Evolutionary conservation across 1,140 invertebrate genomes (phyloP).

Genomic region (Conus ventricosus): DNA sequence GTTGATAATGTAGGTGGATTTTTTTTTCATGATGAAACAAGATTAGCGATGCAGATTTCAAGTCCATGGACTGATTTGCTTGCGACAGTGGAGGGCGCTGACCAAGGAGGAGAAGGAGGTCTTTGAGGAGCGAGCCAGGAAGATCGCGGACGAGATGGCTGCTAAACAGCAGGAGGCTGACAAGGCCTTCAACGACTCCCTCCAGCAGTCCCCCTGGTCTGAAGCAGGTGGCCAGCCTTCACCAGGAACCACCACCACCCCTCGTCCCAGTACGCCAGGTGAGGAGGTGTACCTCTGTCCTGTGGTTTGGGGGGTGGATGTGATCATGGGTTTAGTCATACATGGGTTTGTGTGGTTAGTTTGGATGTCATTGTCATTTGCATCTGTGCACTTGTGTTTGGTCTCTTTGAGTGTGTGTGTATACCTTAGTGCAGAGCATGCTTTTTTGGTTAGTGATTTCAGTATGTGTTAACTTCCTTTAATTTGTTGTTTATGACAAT

Average conservation of each 20-base stretch:
- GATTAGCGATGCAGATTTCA: too few relatives aligned
- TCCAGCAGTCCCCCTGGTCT: slow-evolving; percentile 63
- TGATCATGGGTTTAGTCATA: background rate
- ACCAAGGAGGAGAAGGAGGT: slow-evolving; percentile 89
- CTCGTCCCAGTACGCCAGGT: slow-evolving; percentile 30
- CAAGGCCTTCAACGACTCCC: slow-evolving; percentile 65
- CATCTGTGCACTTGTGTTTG: too few relatives aligned
- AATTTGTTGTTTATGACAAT: too few relatives aligned
- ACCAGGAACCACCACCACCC: slow-evolving; percentile 28
- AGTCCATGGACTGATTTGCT: too few relatives aligned
- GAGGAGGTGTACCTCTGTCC: background rate
- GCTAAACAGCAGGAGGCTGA: slow-evolving; percentile 70
- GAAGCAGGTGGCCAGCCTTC: slow-evolving; percentile 44
- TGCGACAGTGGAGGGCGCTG: slow-evolving; percentile 89
- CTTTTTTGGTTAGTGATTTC: too few relatives aligned
- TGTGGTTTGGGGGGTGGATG: background rate
- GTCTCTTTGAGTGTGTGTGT: too few relatives aligned
- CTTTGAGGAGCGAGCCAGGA: slow-evolving; percentile 83
- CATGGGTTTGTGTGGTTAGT: too few relatives aligned
- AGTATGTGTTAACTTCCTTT: too few relatives aligned
- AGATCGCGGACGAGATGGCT: slow-evolving; percentile 66
- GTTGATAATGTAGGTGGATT: too few relatives aligned
- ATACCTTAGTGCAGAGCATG: too few relatives aligned
- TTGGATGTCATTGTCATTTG: too few relatives aligned
- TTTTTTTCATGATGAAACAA: too few relatives aligned